Percentiles rank a stretch among this genome's conserved stretches.
These are phyloP conservation scores for Mactra quadrangularis DNA, from an alignment of 1,140 invertebrate species.

Conservation along the genomic window DNA sequence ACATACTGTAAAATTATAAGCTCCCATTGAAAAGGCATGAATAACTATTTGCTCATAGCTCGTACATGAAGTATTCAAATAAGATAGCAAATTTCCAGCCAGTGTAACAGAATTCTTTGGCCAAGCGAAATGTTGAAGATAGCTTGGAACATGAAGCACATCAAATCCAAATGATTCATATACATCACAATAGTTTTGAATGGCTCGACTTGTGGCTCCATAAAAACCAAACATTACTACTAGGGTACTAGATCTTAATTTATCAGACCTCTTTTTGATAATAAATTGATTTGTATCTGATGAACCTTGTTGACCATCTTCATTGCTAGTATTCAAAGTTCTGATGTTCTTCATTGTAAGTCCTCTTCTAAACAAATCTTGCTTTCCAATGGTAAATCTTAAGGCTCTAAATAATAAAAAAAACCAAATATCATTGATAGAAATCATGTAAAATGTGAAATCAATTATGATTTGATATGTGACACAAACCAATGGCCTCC, in stretches of 20 bases:
- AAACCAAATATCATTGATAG: too few species aligned
- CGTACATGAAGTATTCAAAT: neutral
- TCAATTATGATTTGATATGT: too few species aligned
- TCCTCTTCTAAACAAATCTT: too few species aligned
- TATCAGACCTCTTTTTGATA: neutral
- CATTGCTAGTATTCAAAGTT: too few species aligned
- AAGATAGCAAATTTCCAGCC: constrained; percentile 3
- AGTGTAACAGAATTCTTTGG: constrained; percentile 33
- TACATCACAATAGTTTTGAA: constrained; percentile 19
- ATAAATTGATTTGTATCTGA: neutral
- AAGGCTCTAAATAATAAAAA: too few species aligned
- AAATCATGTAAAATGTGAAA: too few species aligned
- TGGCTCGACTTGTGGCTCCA: constrained; percentile 4
- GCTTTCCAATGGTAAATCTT: too few species aligned
- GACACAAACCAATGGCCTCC: too few species aligned
- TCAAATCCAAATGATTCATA: constrained; percentile 37
- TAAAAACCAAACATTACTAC: constrained; percentile 51
- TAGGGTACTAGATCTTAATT: neutral
- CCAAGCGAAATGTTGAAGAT: constrained; percentile 53
- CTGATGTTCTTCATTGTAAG: too few species aligned
- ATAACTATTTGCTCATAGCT: constrained; percentile 24
- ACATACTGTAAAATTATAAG: constrained; percentile 45
- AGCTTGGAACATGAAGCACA: constrained; percentile 11
- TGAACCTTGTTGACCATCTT: too few species aligned
- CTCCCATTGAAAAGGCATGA: constrained; percentile 56